A percentile compares a stretch with the other conserved stretches of the same genome.
Evolutionary conservation across 2,797 vertebrate species (phyloP).

Genomic region (Acrocephalus scirpaceus): DNA sequence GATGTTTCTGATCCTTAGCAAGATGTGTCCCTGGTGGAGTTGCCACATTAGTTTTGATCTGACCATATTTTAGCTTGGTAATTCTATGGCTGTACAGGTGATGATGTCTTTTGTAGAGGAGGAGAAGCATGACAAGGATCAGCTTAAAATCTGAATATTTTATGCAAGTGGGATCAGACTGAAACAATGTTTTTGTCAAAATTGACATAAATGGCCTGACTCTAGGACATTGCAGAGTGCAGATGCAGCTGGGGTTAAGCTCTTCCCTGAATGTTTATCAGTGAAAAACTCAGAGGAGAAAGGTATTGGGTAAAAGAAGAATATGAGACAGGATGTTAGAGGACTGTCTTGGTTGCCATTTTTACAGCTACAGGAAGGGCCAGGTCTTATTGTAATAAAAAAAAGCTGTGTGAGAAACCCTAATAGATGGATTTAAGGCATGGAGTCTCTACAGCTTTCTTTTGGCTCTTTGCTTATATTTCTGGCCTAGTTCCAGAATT

Average conservation of each 20-base stretch:
- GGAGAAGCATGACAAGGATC: neutral
- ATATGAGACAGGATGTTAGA: neutral
- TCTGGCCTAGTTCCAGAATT: neutral
- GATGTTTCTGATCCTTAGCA: neutral
- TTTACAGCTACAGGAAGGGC: neutral
- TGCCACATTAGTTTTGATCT: neutral
- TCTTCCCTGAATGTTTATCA: neutral
- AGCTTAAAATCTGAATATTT: neutral
- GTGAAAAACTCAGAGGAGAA: neutral
- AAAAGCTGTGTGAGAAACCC: neutral
- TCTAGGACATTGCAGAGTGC: neutral
- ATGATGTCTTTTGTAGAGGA: neutral
- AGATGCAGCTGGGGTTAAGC: neutral
- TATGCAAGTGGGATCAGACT: neutral
- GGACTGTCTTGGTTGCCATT: neutral
- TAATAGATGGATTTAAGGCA: neutral
- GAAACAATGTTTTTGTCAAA: neutral
- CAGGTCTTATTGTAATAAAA: neutral
- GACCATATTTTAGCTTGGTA: neutral
- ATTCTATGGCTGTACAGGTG: neutral
- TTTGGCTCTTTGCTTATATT: neutral
- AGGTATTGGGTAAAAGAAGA: neutral
- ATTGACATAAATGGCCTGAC: accelerated
- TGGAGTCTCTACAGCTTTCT: neutral
- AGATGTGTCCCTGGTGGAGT: accelerated